Percentiles rank a stretch among this genome's conserved stretches.
phyloP scores from a whole-genome alignment of 2,888 invertebrate species.

The Caprella mutica region DNA sequence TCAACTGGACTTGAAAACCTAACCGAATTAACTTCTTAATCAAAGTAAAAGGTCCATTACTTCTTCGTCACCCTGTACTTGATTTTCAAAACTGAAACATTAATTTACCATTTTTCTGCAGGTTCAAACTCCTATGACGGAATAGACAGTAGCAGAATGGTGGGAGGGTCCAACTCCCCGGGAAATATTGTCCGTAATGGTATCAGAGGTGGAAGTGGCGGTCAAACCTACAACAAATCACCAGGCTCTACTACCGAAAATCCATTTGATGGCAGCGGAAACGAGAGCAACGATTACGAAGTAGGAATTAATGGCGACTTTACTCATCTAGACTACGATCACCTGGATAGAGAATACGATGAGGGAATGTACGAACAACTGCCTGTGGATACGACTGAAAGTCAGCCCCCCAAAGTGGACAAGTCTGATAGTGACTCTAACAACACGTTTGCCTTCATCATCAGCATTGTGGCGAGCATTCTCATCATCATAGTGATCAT shows the following conservation, averaged over 20 bases:
- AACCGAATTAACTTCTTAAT: no score
- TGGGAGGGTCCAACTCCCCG: neutral
- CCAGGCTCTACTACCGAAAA: constrained; percentile 26
- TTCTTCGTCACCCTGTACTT: no score
- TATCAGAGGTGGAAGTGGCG: constrained; percentile 7
- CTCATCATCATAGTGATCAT: constrained; percentile 81
- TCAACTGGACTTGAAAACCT: no score
- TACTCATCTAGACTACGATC: constrained; percentile 36
- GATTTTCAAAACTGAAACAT: no score
- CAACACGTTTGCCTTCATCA: constrained; percentile 47
- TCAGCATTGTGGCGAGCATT: constrained; percentile 80
- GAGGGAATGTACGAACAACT: constrained; percentile 36
- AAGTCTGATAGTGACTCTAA: constrained; percentile 39
- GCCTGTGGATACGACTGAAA: constrained; percentile 34
- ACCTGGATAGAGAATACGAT: constrained; percentile 34
- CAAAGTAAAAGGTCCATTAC: no score
- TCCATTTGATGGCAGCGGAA: constrained; percentile 20
- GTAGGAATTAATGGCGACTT: constrained; percentile 34
- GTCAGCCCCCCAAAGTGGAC: constrained; percentile 6
- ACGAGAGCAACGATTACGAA: constrained; percentile 35
- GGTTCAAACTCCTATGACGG: no score
- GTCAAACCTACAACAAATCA: constrained; percentile 17
- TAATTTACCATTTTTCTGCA: no score
- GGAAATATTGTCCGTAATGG: constrained; percentile 4
- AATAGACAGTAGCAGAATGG: constrained; percentile 5